These are phyloP conservation scores for Lasioglossum vierecki DNA, from an alignment of 2,888 invertebrate species.

Conservation along the genomic window DNA sequence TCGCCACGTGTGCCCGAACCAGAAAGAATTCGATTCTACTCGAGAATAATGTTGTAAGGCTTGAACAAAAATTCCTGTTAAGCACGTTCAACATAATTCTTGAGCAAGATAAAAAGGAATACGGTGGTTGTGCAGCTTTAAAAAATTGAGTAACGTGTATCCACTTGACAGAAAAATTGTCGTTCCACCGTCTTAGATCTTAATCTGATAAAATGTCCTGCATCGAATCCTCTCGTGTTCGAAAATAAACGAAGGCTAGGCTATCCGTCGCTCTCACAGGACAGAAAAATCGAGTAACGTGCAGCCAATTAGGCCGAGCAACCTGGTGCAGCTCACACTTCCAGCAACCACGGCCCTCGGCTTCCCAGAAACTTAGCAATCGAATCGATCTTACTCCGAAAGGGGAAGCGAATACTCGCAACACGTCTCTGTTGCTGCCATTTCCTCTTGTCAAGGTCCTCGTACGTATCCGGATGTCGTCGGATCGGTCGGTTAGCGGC, in stretches of 20 bases:
- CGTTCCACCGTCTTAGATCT: neutral
- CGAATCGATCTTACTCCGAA: constrained; percentile 19
- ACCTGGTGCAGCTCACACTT: neutral
- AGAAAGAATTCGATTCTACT: neutral
- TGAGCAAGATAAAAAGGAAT: neutral
- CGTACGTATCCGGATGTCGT: constrained; percentile 50
- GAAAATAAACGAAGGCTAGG: neutral
- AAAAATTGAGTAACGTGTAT: neutral
- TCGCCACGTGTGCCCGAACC: constrained; percentile 35
- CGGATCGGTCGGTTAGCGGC: neutral
- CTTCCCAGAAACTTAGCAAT: neutral
- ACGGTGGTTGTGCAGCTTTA: too few species aligned
- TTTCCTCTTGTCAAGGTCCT: constrained; percentile 7
- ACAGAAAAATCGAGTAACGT: neutral
- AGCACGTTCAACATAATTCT: neutral
- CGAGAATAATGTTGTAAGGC: neutral
- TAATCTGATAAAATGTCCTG: neutral
- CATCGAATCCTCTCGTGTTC: neutral
- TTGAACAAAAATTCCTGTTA: neutral
- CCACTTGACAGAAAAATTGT: neutral
- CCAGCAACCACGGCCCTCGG: neutral
- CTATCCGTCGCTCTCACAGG: neutral
- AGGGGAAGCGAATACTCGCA: neutral
- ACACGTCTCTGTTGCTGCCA: neutral
- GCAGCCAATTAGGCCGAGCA: constrained; percentile 1